Percentiles rank a stretch among this genome's conserved stretches.
These are phyloP conservation scores for Cassiopea xamachana DNA, from an alignment of 30 jellyfish, hydroid and myxozoan species.

Conservation along the genomic window DNA sequence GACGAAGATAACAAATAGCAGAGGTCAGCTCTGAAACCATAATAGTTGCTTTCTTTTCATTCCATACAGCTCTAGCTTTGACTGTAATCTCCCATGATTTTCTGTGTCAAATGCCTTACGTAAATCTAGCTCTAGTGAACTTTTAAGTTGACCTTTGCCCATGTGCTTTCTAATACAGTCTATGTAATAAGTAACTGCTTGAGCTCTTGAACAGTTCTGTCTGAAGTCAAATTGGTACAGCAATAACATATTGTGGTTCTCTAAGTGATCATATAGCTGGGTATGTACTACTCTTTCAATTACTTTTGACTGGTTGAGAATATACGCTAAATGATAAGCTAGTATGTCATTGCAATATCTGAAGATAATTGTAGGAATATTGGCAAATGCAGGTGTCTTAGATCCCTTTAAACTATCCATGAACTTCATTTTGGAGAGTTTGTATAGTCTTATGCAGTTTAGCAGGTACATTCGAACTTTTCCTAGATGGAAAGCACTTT, in stretches of 20 bases:
- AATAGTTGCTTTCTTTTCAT: slow-evolving; percentile 30
- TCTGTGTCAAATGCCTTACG: slow-evolving; percentile 22
- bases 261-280: slow-evolving; percentile 35
- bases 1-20: slow-evolving; percentile 38
- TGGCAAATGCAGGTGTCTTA: slow-evolving; percentile 24
- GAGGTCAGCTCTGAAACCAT: slow-evolving; percentile 58
- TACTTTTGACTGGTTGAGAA: slow-evolving; percentile 12
- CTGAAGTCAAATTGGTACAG: slow-evolving; percentile 39
- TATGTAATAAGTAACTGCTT: slow-evolving; percentile 39
- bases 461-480: slow-evolving; percentile 13
- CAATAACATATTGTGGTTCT: slow-evolving; percentile 27
- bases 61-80: slow-evolving; percentile 43
- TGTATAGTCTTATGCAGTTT: slow-evolving; percentile 17
- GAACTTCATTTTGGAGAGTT: slow-evolving; percentile 20
- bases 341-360: slow-evolving; percentile 22
- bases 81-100: slow-evolving; percentile 8
- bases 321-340: neutral
- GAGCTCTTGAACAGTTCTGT: slow-evolving; percentile 29
- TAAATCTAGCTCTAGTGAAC: slow-evolving; percentile 15
- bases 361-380: neutral
- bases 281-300: slow-evolving; percentile 5
- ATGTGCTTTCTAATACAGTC: slow-evolving; percentile 28
- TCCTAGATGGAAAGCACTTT: slow-evolving; percentile 27
- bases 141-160: slow-evolving; percentile 35
- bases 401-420: slow-evolving; percentile 11